phyloP scores from a whole-genome alignment of 2,888 invertebrate species.

The Anoplius nigerrimus region DNA sequence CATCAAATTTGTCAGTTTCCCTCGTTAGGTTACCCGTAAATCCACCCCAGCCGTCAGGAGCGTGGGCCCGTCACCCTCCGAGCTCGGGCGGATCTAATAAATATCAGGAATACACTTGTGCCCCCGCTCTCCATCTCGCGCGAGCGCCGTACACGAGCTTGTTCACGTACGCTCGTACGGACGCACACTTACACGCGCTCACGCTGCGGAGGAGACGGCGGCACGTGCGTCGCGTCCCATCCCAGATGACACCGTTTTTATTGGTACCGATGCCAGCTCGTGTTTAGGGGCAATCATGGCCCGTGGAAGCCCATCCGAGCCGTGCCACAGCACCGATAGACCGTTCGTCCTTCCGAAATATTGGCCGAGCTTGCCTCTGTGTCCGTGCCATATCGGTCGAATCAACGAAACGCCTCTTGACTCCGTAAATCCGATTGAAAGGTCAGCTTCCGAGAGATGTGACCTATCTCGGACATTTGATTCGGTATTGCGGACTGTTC shows the following conservation, averaged over 20 bases:
- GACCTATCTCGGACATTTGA: no score
- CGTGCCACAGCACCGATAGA: conserved; percentile 9
- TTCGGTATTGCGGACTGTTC: no score
- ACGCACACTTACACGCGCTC: conserved; percentile 31
- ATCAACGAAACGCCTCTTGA: conserved; percentile 45
- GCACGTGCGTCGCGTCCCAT: conserved; percentile 59
- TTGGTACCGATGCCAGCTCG: conserved; percentile 61
- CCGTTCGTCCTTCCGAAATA: background rate
- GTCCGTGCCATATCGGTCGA: conserved; percentile 30
- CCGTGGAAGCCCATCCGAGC: conserved; percentile 37
- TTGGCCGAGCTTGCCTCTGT: conserved; percentile 22
- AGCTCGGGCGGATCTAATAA: conserved; percentile 59
- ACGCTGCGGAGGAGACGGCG: conserved; percentile 14
- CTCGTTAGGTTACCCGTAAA: conserved; percentile 6
- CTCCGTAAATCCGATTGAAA: background rate
- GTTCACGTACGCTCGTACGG: conserved; percentile 31
- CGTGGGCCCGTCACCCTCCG: conserved; percentile 17
- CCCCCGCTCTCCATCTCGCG: conserved; percentile 11
- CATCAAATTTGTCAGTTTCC: conserved; percentile 1
- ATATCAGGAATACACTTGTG: conserved; percentile 61
- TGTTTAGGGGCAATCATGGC: conserved; percentile 64
- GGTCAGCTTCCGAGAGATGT: no score
- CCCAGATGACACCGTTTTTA: conserved; percentile 70
- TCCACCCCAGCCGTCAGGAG: conserved; percentile 24
- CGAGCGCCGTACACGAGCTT: conserved; percentile 12